These are phyloP conservation scores for Esox masquinongy DNA, from an alignment of 2,797 vertebrate species.

Conservation along the genomic window DNA sequence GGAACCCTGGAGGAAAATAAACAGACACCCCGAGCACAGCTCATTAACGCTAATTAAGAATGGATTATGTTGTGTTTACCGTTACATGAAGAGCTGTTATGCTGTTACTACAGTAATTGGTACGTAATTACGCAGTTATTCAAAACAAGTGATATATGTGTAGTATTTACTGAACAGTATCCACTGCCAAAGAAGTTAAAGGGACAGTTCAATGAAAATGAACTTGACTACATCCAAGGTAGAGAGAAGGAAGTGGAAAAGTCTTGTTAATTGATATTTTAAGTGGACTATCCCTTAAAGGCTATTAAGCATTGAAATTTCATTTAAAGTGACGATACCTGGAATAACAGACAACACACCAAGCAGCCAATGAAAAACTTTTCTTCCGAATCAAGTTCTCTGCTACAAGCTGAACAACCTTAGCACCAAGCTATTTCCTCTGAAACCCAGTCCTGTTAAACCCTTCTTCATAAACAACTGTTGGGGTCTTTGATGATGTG, in stretches of 20 bases:
- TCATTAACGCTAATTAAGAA: not conserved
- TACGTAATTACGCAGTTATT: too few relatives aligned
- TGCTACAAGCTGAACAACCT: conserved; percentile 10
- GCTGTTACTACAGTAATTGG: not conserved
- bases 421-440: conserved; percentile 17
- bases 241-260: not conserved
- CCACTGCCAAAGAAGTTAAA: too few relatives aligned
- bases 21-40: not conserved
- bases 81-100: not conserved
- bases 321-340: not conserved
- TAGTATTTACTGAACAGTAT: too few relatives aligned
- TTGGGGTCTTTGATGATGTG: conserved; percentile 18
- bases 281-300: not conserved
- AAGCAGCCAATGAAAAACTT: not conserved
- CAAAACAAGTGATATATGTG: too few relatives aligned
- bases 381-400: not conserved
- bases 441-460: conserved; percentile 21
- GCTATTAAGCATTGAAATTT: not conserved
- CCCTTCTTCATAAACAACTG: conserved; percentile 15
- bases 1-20: conserved; percentile 81
- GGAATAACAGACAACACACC: not conserved
- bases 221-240: not conserved
- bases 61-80: not conserved
- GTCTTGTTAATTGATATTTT: not conserved
- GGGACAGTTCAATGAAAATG: not conserved